These are phyloP conservation scores for Orthosia gothica DNA, from an alignment of 2,888 invertebrate genomes.

Conservation along the genomic window DNA sequence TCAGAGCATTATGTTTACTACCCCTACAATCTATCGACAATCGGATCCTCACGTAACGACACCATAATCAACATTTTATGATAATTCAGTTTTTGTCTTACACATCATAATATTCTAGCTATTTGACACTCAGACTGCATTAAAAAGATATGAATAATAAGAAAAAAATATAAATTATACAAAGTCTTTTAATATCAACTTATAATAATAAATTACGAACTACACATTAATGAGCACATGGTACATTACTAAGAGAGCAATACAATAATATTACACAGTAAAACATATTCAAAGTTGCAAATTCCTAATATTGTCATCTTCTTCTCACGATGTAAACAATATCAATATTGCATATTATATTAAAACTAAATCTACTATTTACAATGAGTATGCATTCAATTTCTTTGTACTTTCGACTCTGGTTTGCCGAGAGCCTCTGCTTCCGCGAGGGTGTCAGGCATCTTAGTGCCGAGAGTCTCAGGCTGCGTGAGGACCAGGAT, in stretches of 20 bases:
- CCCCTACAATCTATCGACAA: not conserved
- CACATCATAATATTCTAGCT: not conserved
- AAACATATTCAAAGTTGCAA: not conserved
- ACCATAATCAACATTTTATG: not conserved
- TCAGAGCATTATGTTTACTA: not conserved
- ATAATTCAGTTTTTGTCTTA: not conserved
- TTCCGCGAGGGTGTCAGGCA: conserved; percentile 92
- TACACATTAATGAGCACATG: conserved; percentile 38
- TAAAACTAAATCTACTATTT: conserved; percentile 18
- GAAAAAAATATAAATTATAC: conserved; percentile 10
- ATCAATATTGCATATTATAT: not conserved
- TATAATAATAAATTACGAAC: conserved; percentile 13
- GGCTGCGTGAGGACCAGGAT: conserved; percentile 92
- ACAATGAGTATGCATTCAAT: conserved; percentile 25
- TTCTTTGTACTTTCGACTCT: conserved; percentile 58
- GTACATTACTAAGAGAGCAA: conserved; percentile 53
- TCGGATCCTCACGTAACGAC: no score
- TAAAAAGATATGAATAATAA: conserved; percentile 4
- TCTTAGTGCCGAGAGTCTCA: conserved; percentile 91
- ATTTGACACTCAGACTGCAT: not conserved
- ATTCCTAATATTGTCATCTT: not conserved
- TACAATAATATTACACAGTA: conserved; percentile 10
- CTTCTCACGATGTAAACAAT: not conserved
- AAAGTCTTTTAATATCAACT: conserved; percentile 36
- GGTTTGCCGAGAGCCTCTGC: conserved; percentile 86